Base-by-base conservation (phyloP, 2,113 vertebrate species). In the Chauna torquata region DNA sequence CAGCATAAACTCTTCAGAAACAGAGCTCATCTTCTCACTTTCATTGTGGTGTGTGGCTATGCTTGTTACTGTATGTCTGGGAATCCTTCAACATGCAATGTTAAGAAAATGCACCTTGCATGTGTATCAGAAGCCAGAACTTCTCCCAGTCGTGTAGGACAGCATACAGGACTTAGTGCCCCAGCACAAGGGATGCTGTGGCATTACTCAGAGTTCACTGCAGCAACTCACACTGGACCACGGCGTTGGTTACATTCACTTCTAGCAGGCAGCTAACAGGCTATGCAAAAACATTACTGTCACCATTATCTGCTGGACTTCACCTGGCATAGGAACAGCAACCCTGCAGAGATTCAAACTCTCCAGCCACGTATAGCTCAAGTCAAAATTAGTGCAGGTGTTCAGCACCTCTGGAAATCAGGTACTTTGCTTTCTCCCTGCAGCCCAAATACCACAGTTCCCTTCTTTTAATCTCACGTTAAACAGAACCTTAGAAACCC, bases 321-420 rank as follows among this genome's bases (percentile, higher is more conserved):
- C 47, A 52, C 14, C 8, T 4, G 8, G 14, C 8, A 8, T 14
- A 30, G 55, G 59, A 74, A 78, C 5, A 62, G n/a, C 7, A 75
- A 55, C 30, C 6, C 34, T 70, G 30, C 18, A 77, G 50, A 61
- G 55, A 52, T 18, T 8, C 9, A 89, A 54, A 65, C 30, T n/a
- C 65, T n/a, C 17, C 47, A 85, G 17, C 19, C n/a, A 22, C 2
- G 0, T 16, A 44, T 36, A 1, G 1, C 34, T 55, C 57, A 50
- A 50, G n/a, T 6, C 34, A 87, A 68, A 87, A 82, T 24, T 23
- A 20, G 40, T 14, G 15, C 44, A 80, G 55, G 6, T 52, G 20
- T 5, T 19, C 52, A 57, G 10, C 2, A 1, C 19, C 44, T 75
- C 57, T 36, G 6, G 8, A 87, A 91, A 83, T 19, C 8, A 52